Conservation (phyloP, 2,113 vertebrate genomes). For the Peromyscus californicus region DNA sequence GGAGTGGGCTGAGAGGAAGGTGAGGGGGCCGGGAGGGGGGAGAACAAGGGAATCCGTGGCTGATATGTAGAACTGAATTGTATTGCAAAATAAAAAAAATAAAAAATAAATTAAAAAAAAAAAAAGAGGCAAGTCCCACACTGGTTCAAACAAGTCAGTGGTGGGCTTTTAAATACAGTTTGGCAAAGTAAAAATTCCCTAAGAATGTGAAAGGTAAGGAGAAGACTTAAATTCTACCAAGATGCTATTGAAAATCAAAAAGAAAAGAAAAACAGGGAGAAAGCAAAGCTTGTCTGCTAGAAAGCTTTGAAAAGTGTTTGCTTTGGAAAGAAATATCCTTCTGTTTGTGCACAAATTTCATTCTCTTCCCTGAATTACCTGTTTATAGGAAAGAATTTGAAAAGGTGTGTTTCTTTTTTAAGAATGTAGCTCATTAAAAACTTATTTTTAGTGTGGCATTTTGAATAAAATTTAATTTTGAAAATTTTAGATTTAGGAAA, state of each 20-base stretch:
- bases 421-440: constrained; percentile 64
- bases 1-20: too few relatives aligned
- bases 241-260: not conserved
- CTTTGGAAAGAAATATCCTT: constrained; percentile 74
- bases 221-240: constrained; percentile 15
- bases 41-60: too few relatives aligned
- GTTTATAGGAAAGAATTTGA: constrained; percentile 69
- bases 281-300: constrained; percentile 68
- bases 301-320: constrained; percentile 77
- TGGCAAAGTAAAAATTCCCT: constrained; percentile 55
- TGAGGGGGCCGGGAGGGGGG: too few relatives aligned
- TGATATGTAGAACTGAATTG: too few relatives aligned
- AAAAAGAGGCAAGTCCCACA: not conserved
- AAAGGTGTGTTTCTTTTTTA: constrained; percentile 72
- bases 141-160: constrained; percentile 32
- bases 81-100: too few relatives aligned
- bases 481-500: constrained; percentile 34
- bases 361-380: constrained; percentile 56
- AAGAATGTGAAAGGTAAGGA: constrained; percentile 47
- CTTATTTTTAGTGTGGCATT: not conserved
- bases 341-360: constrained; percentile 51
- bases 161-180: constrained; percentile 8
- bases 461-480: constrained; percentile 49
- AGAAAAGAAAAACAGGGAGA: not conserved
- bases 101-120: too few relatives aligned